phyloP scores from a whole-genome alignment of 2,888 invertebrate genomes.

The Melanargia galathea region DNA sequence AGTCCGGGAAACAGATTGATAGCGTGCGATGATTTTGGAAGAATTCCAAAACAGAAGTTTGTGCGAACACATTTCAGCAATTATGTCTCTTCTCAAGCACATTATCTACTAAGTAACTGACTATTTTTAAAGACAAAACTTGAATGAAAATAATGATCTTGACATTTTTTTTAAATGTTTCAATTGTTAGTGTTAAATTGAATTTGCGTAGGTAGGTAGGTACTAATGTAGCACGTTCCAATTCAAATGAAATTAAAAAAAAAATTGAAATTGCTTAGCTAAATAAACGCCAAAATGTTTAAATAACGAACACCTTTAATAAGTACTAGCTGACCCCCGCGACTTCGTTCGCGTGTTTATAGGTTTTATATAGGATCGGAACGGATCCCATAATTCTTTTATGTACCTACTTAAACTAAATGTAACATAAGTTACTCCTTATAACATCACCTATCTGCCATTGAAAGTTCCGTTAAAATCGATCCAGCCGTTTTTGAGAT shows the following conservation, averaged over 20 bases:
- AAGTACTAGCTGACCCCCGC: too few species aligned
- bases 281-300: background rate
- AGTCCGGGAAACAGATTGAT: constrained; percentile 72
- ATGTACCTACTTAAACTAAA: too few species aligned
- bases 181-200: background rate
- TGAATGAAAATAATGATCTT: constrained; percentile 32
- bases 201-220: background rate
- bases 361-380: too few species aligned
- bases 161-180: background rate
- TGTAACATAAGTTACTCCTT: too few species aligned
- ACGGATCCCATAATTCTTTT: too few species aligned
- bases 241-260: background rate
- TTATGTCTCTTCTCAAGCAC: constrained; percentile 70
- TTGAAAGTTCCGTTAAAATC: too few species aligned
- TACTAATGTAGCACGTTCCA: background rate
- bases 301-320: background rate
- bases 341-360: too few species aligned
- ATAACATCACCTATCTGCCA: too few species aligned
- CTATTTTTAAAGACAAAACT: constrained; percentile 63
- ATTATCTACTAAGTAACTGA: constrained; percentile 57
- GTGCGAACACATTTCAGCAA: constrained; percentile 68
- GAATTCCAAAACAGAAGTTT: constrained; percentile 73
- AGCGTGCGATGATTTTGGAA: constrained; percentile 69
- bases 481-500: too few species aligned
- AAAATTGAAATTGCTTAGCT: background rate